Conservation (phyloP, 2,888 invertebrate genomes). For the Microplitis manilae region DNA sequence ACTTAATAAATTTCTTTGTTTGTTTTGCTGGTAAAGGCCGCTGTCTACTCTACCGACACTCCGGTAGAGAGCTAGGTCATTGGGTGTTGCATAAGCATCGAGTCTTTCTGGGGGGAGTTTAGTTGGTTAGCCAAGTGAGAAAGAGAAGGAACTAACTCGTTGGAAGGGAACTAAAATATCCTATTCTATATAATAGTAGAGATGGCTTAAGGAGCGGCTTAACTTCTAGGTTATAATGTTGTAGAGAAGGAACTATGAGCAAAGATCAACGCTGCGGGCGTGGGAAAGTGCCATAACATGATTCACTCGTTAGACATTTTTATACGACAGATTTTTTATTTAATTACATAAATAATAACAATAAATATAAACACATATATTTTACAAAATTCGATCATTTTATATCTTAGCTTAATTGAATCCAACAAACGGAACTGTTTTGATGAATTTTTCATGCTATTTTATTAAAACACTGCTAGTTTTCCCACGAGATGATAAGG, state of each 20-base stretch:
- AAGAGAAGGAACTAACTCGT: slow-evolving; percentile 59
- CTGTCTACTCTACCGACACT: neutral
- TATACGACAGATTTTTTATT: slow-evolving; percentile 8
- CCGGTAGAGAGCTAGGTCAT: neutral
- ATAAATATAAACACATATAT: too few species aligned
- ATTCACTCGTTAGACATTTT: slow-evolving; percentile 22
- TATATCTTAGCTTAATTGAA: too few species aligned
- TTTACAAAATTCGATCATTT: too few species aligned
- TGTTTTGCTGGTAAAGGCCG: neutral
- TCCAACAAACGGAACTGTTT: too few species aligned
- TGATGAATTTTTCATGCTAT: too few species aligned
- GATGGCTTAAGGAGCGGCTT: slow-evolving; percentile 49
- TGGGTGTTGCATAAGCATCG: neutral
- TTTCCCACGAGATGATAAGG: neutral
- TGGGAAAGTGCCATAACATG: slow-evolving; percentile 62
- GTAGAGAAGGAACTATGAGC: slow-evolving; percentile 57
- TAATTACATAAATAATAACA: too few species aligned
- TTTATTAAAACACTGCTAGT: too few species aligned
- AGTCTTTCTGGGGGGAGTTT: slow-evolving; percentile 61
- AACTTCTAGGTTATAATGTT: slow-evolving; percentile 57
- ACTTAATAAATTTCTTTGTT: neutral
- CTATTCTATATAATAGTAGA: slow-evolving; percentile 38
- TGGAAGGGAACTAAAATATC: neutral
- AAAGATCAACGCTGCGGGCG: slow-evolving; percentile 69
- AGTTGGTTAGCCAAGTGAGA: slow-evolving; percentile 63